A percentile compares a stretch with the other conserved stretches of the same genome.
These are phyloP conservation scores for Dysdera silvatica DNA, from an alignment of 1,140 invertebrate genomes.

Conservation along the genomic window DNA sequence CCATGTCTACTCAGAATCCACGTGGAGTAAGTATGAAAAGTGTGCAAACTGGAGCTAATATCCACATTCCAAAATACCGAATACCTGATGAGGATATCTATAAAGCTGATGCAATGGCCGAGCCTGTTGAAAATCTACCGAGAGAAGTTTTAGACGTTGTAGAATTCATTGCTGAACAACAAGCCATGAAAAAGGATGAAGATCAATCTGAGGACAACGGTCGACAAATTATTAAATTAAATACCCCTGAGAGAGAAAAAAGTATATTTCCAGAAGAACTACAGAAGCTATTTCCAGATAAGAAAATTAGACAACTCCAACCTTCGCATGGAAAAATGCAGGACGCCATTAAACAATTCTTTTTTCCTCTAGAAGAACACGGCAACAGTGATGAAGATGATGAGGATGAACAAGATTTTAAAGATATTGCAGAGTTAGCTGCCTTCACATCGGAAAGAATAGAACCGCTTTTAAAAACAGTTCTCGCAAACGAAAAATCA, in stretches of 20 bases:
- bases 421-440: conserved; percentile 3
- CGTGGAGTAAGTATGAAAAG: background rate
- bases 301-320: background rate
- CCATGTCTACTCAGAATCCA: background rate
- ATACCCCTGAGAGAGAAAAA: conserved; percentile 13
- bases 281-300: background rate
- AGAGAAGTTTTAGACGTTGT: conserved; percentile 17
- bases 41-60: background rate
- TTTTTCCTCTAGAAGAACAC: conserved; percentile 4
- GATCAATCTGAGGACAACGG: conserved; percentile 9
- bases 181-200: too few relatives aligned
- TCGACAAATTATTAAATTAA: conserved; percentile 26
- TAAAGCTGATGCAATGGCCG: conserved; percentile 4
- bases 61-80: background rate
- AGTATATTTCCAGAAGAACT: conserved; percentile 14
- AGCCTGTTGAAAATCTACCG: conserved; percentile 15
- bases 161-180: conserved; percentile 12
- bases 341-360: conserved; percentile 10
- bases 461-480: conserved; percentile 1
- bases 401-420: conserved; percentile 10
- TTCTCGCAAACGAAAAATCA: background rate
- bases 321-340: background rate
- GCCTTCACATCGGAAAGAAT: conserved; percentile 10
- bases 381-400: too few relatives aligned
- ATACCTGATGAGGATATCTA: conserved; percentile 17